Evolutionary conservation across 2,797 vertebrate genomes (phyloP).

Genomic region (Parauchenoglanis punctatus): DNA sequence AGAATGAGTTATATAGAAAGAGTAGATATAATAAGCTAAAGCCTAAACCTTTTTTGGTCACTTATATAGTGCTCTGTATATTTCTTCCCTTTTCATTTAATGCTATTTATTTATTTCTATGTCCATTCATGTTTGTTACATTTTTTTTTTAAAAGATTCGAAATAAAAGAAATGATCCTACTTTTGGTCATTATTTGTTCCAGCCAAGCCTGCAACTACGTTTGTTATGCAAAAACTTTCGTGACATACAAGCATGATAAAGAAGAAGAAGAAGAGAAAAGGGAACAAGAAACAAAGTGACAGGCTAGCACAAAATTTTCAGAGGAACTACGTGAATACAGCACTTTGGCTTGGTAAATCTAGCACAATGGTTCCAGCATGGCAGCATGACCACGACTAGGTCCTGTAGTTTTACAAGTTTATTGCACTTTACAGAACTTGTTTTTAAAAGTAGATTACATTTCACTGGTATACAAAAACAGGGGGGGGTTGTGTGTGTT

Average conservation of each 20-base stretch:
- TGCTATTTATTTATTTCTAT: no score
- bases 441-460: neutral
- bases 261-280: slow-evolving; percentile 18
- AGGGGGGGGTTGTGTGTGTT: no score
- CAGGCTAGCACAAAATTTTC: neutral
- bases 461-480: neutral
- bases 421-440: neutral
- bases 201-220: neutral
- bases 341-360: slow-evolving; percentile 5
- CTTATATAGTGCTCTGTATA: no score
- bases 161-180: no score
- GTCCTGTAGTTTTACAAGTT: neutral
- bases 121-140: no score
- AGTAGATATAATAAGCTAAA: no score
- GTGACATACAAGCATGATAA: neutral
- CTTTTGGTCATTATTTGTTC: neutral
- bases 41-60: no score
- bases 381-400: no score
- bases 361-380: neutral
- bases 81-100: no score
- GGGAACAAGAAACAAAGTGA: slow-evolving; percentile 6
- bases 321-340: neutral
- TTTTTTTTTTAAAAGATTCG: no score
- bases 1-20: no score
- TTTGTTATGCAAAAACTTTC: neutral